These are phyloP conservation scores for Paguma larvata DNA, from an alignment of 2,797 vertebrate genomes.

Conservation along the genomic window DNA sequence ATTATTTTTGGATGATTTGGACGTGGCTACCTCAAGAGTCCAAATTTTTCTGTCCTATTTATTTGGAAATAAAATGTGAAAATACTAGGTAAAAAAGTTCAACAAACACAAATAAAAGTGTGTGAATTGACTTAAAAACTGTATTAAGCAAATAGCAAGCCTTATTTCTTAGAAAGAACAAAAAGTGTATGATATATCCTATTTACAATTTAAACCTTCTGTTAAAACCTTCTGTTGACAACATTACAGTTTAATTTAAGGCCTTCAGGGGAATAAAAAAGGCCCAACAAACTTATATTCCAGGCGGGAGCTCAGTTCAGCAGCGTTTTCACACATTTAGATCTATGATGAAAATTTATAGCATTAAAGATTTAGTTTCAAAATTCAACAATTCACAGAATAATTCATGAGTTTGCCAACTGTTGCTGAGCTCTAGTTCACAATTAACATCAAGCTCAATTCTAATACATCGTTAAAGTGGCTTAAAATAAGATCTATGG, in stretches of 20 bases:
- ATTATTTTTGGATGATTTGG: slow-evolving; percentile 26
- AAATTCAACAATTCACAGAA: slow-evolving; percentile 37
- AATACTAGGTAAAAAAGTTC: slow-evolving; percentile 40
- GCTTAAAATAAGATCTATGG: not conserved
- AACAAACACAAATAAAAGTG: slow-evolving; percentile 19
- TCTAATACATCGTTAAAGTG: slow-evolving; percentile 10
- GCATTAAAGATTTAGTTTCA: slow-evolving; percentile 20
- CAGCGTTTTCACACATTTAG: not conserved
- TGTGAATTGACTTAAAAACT: slow-evolving; percentile 8
- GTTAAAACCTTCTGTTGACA: not conserved
- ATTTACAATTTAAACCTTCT: not conserved
- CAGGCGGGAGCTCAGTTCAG: not conserved
- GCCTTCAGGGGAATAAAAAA: slow-evolving; percentile 30
- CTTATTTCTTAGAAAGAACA: not conserved
- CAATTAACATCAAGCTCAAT: slow-evolving; percentile 43
- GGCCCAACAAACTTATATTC: not conserved
- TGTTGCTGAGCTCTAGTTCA: not conserved
- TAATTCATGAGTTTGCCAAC: not conserved
- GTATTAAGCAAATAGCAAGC: not conserved
- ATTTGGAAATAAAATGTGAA: slow-evolving; percentile 45
- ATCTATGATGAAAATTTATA: slow-evolving; percentile 14
- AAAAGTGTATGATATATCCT: not conserved
- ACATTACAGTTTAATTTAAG: slow-evolving; percentile 46
- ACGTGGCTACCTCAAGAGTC: not conserved
- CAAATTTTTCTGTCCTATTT: slow-evolving; percentile 30